phyloP scores from a whole-genome alignment of 2,797 vertebrate species.

The Pangasius sanitwongsei region DNA sequence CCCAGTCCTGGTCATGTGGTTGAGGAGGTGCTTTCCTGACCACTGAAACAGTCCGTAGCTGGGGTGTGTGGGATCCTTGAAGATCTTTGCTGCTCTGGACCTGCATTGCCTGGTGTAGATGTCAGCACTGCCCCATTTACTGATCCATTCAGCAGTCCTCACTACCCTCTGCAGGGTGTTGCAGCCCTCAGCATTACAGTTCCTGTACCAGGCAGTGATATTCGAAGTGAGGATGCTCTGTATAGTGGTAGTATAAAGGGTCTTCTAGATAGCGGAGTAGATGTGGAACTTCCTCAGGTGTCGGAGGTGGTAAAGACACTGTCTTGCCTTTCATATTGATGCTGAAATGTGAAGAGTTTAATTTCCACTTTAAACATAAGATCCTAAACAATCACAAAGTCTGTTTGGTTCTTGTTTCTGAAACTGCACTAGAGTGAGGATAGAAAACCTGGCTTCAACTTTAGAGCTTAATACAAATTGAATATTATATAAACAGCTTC shows the following conservation, averaged over 20 bases:
- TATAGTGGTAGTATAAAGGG: neutral
- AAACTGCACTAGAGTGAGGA: neutral
- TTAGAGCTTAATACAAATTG: slow-evolving; percentile 42
- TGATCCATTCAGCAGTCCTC: neutral
- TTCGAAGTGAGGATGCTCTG: neutral
- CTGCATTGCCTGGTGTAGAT: neutral
- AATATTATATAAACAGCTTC: slow-evolving; percentile 48
- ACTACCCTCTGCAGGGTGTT: neutral
- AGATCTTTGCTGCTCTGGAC: neutral
- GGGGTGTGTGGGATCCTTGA: neutral
- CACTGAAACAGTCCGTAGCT: neutral
- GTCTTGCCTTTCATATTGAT: neutral
- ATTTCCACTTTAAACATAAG: neutral
- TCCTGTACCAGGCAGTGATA: neutral
- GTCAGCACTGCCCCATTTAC: neutral
- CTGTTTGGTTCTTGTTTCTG: neutral
- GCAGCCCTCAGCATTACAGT: neutral
- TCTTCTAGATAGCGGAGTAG: neutral
- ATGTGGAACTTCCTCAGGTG: neutral
- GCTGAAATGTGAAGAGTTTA: neutral
- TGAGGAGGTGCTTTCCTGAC: too few species aligned
- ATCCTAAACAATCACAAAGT: neutral
- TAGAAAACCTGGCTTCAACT: slow-evolving; percentile 27
- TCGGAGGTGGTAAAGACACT: neutral
- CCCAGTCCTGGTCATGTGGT: too few species aligned